Conservation (phyloP, 2,888 invertebrate genomes). For the Mayetiola destructor region DNA sequence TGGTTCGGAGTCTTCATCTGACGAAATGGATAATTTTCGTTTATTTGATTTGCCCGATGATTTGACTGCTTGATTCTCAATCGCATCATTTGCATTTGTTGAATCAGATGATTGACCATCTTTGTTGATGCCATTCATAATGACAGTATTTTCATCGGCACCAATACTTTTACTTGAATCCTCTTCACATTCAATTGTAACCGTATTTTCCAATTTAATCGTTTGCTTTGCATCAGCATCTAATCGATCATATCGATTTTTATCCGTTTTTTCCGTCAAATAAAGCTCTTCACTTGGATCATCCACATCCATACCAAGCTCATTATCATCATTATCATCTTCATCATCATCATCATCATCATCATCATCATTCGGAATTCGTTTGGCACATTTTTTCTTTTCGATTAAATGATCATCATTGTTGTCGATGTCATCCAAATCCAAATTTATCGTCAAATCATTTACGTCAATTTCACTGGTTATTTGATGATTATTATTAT, state of each 20-base stretch:
- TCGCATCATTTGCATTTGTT: background rate
- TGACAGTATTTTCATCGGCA: background rate
- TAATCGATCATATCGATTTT: background rate
- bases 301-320: constrained; percentile 1
- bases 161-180: background rate
- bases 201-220: background rate
- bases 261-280: background rate
- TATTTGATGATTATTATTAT: too few species aligned
- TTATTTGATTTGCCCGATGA: constrained; percentile 4
- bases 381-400: too few species aligned
- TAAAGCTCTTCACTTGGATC: constrained; percentile 5
- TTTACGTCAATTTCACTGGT: background rate
- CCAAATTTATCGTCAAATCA: constrained; percentile 1
- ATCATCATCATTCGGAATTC: too few species aligned
- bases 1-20: background rate
- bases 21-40: constrained; percentile 12
- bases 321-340: constrained; percentile 4
- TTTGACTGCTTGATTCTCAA: background rate
- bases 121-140: constrained; percentile 6
- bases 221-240: background rate
- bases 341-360: background rate
- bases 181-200: background rate
- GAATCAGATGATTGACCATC: background rate
- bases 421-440: constrained; percentile 1
- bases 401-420: background rate